Evolutionary conservation across 1,140 invertebrate species (phyloP).

Genomic region (Drosophila erecta): DNA sequence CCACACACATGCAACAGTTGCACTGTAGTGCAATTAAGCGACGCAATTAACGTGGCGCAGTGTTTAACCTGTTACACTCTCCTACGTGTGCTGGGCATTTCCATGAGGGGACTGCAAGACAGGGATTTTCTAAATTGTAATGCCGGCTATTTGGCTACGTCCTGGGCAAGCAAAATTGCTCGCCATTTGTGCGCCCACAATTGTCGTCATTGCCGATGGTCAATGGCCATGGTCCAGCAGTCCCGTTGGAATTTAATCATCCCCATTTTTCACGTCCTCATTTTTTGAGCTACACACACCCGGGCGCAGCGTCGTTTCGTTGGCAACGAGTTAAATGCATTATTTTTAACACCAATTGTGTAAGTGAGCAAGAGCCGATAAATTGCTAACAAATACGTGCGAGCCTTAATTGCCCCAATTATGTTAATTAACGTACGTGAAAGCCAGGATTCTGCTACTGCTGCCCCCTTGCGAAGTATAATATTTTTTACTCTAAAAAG

Average conservation of each 20-base stretch:
- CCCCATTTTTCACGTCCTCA: conserved; percentile 65
- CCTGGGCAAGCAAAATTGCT: conserved; percentile 59
- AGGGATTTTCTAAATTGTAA: conserved; percentile 81
- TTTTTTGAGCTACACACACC: conserved; percentile 38
- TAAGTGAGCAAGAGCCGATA: conserved; percentile 53
- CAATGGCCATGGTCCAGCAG: conserved; percentile 17
- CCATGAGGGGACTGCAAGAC: conserved; percentile 13
- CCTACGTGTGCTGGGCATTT: conserved; percentile 55
- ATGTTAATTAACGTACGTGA: conserved; percentile 75
- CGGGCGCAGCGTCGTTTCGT: neutral
- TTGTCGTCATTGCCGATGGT: conserved; percentile 54
- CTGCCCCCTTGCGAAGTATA: conserved; percentile 26
- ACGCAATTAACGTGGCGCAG: conserved; percentile 77
- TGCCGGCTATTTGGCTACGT: conserved; percentile 57
- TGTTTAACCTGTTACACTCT: conserved; percentile 78
- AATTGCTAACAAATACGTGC: conserved; percentile 67
- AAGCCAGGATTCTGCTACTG: conserved; percentile 11
- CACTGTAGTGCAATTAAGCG: conserved; percentile 77
- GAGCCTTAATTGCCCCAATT: conserved; percentile 68
- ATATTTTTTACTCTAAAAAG: conserved; percentile 42
- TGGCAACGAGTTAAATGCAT: conserved; percentile 62
- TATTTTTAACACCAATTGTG: conserved; percentile 78
- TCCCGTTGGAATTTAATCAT: conserved; percentile 42
- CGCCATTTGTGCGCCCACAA: conserved; percentile 74
- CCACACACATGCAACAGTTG: conserved; percentile 69